phyloP scores from a whole-genome alignment of 2,888 invertebrate genomes.

The Thecocarcelia acutangulata region DNA sequence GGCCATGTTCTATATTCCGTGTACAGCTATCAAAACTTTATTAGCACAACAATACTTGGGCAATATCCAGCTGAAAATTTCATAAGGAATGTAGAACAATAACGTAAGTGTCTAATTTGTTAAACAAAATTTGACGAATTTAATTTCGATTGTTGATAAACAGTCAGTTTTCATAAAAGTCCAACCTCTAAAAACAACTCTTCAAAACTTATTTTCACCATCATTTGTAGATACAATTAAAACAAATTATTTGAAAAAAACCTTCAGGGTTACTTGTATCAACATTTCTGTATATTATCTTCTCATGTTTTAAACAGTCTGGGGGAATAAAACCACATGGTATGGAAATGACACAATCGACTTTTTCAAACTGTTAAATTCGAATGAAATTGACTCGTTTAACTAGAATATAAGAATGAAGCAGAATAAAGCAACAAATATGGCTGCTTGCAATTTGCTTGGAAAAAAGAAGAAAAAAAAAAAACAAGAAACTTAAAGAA shows the following conservation, averaged over 20 bases:
- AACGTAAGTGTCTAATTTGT: too few species aligned
- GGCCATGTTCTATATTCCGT: too few species aligned
- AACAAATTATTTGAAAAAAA: neutral
- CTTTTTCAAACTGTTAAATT: slow-evolving; percentile 45
- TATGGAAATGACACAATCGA: slow-evolving; percentile 46
- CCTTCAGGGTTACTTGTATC: neutral
- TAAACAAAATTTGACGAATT: too few species aligned
- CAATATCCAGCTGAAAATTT: too few species aligned
- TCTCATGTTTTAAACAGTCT: slow-evolving; percentile 15
- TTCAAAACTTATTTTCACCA: too few species aligned
- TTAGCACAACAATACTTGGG: too few species aligned
- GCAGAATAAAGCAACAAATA: slow-evolving; percentile 2
- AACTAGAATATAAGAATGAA: slow-evolving; percentile 16
- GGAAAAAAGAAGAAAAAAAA: neutral
- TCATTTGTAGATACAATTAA: too few species aligned
- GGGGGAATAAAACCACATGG: slow-evolving; percentile 45
- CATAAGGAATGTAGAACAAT: too few species aligned
- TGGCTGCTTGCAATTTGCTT: slow-evolving; percentile 24
- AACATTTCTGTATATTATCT: neutral
- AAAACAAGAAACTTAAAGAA: neutral
- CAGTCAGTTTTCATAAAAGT: too few species aligned
- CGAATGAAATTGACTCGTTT: slow-evolving; percentile 51
- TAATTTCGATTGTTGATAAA: too few species aligned
- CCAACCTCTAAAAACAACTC: too few species aligned
- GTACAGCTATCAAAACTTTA: too few species aligned